These are phyloP conservation scores for Chondrosia reniformis DNA, from an alignment of 37 sponge, comb jelly and placozoan species.

Conservation along the genomic window DNA sequence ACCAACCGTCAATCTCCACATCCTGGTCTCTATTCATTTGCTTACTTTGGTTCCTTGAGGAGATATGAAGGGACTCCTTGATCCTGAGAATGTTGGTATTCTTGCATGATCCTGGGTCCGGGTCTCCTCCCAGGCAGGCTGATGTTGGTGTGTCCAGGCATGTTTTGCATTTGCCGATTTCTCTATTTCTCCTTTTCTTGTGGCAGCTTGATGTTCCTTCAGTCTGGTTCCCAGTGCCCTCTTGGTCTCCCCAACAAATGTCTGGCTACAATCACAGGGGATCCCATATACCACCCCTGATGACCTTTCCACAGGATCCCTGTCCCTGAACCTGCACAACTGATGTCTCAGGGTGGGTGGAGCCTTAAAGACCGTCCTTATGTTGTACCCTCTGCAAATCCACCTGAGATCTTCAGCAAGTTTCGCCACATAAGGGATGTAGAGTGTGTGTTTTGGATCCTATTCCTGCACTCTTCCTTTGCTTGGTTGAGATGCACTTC, in stretches of 20 bases:
- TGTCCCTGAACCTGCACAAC: constrained; percentile 19
- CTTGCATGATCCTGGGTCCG: constrained; percentile 5
- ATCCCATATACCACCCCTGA: constrained; percentile 17
- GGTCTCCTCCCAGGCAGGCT: constrained; percentile 12
- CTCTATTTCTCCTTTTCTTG: constrained; percentile 17
- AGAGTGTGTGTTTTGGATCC: constrained; percentile 10
- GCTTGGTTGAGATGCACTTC: neutral
- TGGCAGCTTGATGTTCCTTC: constrained; percentile 31
- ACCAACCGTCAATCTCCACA: no score
- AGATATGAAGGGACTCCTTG: neutral
- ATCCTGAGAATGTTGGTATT: neutral
- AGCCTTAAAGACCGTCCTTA: neutral
- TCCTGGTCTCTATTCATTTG: no score
- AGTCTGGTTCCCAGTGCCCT: constrained; percentile 18
- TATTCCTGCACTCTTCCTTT: neutral
- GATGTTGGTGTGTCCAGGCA: neutral
- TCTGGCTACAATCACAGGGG: constrained; percentile 18
- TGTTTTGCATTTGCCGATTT: constrained; percentile 15
- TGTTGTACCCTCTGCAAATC: neutral
- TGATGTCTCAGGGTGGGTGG: constrained; percentile 12
- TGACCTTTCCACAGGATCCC: constrained; percentile 1
- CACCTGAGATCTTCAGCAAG: constrained; percentile 1
- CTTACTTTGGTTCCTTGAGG: no score
- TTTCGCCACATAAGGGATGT: neutral
- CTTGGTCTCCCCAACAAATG: constrained; percentile 22